phyloP scores from a whole-genome alignment of 2,888 invertebrate species.

The Odontocerum albicorne region DNA sequence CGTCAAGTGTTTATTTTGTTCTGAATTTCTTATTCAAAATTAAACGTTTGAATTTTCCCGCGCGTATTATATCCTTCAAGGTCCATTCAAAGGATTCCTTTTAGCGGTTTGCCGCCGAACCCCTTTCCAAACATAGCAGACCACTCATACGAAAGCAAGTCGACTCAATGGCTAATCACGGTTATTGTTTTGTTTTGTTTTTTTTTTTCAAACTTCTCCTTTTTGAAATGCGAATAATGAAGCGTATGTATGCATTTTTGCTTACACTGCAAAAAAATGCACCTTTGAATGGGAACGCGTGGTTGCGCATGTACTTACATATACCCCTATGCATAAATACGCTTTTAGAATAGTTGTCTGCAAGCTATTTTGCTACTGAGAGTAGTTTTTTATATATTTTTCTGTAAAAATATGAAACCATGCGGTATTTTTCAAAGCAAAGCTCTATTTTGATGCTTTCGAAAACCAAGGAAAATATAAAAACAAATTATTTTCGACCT shows the following conservation, averaged over 20 bases:
- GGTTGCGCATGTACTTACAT: no score
- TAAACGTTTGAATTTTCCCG: conserved; percentile 4
- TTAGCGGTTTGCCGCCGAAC: conserved; percentile 18
- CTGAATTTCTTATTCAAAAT: no score
- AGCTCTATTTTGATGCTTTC: no score
- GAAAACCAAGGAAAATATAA: no score
- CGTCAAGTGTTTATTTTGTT: no score
- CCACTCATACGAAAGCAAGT: conserved; percentile 6
- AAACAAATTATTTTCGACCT: no score
- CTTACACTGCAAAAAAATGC: not conserved
- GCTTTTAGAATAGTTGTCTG: no score
- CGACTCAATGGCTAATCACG: conserved; percentile 23
- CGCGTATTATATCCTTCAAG: conserved; percentile 3
- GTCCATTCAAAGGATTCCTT: conserved; percentile 9
- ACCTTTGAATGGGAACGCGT: not conserved
- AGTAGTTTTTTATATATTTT: no score
- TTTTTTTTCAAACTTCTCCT: conserved; percentile 5
- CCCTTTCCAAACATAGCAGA: not conserved
- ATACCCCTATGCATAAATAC: no score
- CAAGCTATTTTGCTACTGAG: no score
- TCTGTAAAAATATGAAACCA: no score
- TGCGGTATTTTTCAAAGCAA: no score
- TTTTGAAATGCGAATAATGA: conserved; percentile 6
- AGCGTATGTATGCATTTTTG: not conserved
- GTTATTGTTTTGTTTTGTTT: conserved; percentile 18